A percentile compares a stretch with the other conserved stretches of the same genome.
Conservation (phyloP, 2,797 vertebrate species). For the Gambusia yucatana region DNA sequence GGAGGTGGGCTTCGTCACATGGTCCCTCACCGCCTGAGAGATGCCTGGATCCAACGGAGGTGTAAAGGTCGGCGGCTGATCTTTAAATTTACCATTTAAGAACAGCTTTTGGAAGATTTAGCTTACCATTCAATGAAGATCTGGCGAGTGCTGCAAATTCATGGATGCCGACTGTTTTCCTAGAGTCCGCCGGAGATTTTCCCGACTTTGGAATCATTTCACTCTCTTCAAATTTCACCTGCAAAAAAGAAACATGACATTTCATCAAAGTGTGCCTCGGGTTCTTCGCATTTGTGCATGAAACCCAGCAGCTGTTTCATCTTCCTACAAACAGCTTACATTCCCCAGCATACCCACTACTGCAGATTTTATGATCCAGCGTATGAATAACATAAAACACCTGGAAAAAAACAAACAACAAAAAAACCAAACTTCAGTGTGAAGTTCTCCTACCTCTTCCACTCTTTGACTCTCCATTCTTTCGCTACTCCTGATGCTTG, state of each 20-base stretch:
- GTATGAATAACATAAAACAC: slow-evolving; percentile 9
- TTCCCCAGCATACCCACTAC: neutral
- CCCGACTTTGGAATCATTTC: slow-evolving; percentile 98
- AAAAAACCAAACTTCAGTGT: neutral
- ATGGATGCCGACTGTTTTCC: slow-evolving; percentile 95
- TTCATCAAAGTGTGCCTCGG: neutral
- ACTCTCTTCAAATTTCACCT: slow-evolving; percentile 96
- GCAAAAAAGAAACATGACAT: slow-evolving; percentile 30
- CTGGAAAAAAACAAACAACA: neutral
- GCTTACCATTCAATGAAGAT: slow-evolving; percentile 93
- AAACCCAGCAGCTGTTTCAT: neutral
- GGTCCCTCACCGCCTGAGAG: slow-evolving; percentile 97
- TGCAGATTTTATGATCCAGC: slow-evolving; percentile 10
- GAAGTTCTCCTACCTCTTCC: slow-evolving; percentile 57
- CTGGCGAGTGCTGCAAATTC: slow-evolving; percentile 97
- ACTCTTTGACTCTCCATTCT: slow-evolving; percentile 44
- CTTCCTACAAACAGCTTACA: neutral
- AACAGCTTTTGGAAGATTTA: no score
- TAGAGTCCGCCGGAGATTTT: slow-evolving; percentile 79
- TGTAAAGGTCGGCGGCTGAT: neutral
- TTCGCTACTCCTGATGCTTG: slow-evolving; percentile 47
- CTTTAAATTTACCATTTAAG: neutral
- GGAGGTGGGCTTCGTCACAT: slow-evolving; percentile 97
- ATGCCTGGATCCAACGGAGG: slow-evolving; percentile 81
- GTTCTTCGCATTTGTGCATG: neutral